phyloP scores from a whole-genome alignment of 2,113 vertebrate species.

The Sylvilagus bachmani region DNA sequence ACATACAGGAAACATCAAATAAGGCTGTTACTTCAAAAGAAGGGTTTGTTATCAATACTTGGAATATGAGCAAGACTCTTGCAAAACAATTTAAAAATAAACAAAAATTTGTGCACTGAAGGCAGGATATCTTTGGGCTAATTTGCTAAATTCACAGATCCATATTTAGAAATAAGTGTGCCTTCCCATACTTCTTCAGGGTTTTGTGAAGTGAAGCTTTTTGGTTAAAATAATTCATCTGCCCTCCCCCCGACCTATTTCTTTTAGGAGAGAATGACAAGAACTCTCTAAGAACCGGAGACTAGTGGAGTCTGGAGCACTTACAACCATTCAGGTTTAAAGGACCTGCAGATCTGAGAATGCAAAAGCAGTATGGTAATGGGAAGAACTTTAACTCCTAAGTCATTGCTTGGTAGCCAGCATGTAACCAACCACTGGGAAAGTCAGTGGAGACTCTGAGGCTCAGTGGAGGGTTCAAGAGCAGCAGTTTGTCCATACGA shows the following conservation, averaged over 20 bases:
- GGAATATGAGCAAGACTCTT: conserved; percentile 87
- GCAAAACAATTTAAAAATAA: conserved; percentile 49
- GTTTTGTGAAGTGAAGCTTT: conserved; percentile 24
- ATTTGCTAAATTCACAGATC: conserved; percentile 50
- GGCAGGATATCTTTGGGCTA: conserved; percentile 55
- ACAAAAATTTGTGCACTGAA: conserved; percentile 70
- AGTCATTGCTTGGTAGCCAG: conserved; percentile 44
- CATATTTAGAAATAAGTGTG: conserved; percentile 67
- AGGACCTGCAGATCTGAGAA: neutral
- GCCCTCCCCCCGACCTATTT: neutral
- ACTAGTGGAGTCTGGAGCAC: neutral
- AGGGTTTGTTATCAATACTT: conserved; percentile 80
- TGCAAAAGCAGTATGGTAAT: conserved; percentile 12
- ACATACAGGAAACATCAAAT: conserved; percentile 86
- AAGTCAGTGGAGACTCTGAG: conserved; percentile 4
- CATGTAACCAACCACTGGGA: conserved; percentile 41
- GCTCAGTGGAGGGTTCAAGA: conserved; percentile 80
- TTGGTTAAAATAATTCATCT: conserved; percentile 54
- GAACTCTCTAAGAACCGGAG: conserved; percentile 45
- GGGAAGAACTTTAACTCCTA: conserved; percentile 44
- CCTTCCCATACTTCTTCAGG: conserved; percentile 39
- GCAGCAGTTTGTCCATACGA: conserved; percentile 87
- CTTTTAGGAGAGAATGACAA: conserved; percentile 47
- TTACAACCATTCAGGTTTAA: neutral
- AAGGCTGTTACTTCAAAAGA: conserved; percentile 88